A percentile compares a stretch with the other conserved stretches of the same genome.
These are phyloP conservation scores for Cyanoliseus patagonus DNA, from an alignment of 2,113 vertebrate species.

Conservation along the genomic window DNA sequence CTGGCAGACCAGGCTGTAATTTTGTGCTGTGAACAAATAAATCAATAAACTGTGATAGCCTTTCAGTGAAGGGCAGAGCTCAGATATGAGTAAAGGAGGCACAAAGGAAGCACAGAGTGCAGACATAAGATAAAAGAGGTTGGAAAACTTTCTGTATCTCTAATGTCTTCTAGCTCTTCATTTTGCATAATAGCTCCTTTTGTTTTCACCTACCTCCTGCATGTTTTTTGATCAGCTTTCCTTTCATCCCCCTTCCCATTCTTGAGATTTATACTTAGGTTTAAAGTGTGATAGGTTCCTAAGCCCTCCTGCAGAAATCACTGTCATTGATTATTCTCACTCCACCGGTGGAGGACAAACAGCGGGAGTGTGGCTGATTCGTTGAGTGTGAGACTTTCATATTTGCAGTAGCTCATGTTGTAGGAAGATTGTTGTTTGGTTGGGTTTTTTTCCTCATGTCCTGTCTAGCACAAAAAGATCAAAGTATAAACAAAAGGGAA, in stretches of 20 bases:
- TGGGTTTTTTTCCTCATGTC: background rate
- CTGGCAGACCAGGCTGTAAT: background rate
- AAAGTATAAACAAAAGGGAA: background rate
- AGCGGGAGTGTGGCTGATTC: background rate
- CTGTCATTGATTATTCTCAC: background rate
- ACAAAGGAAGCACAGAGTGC: background rate
- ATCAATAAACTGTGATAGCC: background rate
- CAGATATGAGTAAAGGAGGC: background rate
- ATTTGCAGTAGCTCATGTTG: background rate
- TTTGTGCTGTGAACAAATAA: background rate
- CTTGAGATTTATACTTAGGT: background rate
- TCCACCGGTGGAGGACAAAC: background rate
- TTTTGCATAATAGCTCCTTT: background rate
- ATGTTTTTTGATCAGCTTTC: background rate
- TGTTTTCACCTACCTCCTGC: background rate
- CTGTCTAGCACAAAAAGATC: background rate
- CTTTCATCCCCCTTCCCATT: background rate
- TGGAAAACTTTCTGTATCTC: background rate
- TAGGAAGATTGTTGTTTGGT: background rate
- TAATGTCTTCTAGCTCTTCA: background rate
- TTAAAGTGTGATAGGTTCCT: background rate
- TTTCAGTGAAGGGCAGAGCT: background rate
- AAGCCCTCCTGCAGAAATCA: background rate
- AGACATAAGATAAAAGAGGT: background rate
- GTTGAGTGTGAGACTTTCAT: background rate